phyloP scores from a whole-genome alignment of 2,888 invertebrate genomes.

The Xanthia icteritia region DNA sequence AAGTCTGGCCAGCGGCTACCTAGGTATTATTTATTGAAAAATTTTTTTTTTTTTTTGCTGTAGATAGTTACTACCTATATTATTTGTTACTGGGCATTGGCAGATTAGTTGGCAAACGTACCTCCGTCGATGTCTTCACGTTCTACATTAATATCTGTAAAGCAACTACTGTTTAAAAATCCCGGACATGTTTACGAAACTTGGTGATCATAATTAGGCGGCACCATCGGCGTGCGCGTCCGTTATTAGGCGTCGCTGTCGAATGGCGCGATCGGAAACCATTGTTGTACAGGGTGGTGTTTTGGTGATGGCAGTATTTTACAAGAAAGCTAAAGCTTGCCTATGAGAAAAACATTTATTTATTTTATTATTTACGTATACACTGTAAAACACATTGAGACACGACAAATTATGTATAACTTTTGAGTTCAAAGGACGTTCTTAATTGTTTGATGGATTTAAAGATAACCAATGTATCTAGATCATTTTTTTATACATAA shows the following conservation, averaged over 20 bases:
- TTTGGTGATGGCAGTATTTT: neutral
- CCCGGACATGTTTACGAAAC: conserved; percentile 15
- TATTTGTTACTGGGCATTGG: neutral
- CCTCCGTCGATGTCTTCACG: too few relatives aligned
- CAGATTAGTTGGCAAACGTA: neutral
- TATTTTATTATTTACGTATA: neutral
- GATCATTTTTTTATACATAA: neutral
- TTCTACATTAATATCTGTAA: neutral
- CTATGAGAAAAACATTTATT: neutral
- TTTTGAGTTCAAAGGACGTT: neutral
- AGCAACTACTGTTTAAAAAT: neutral
- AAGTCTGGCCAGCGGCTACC: neutral
- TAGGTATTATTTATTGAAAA: too few relatives aligned
- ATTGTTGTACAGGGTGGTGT: conserved; percentile 76
- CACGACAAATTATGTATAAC: neutral
- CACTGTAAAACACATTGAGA: neutral
- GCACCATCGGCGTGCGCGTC: conserved; percentile 35
- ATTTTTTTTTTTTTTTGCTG: neutral
- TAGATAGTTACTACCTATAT: neutral
- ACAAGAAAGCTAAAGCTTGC: neutral
- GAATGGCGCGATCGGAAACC: conserved; percentile 83
- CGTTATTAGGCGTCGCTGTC: conserved; percentile 80
- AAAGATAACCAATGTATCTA: neutral
- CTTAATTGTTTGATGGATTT: neutral
- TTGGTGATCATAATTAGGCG: conserved; percentile 43